Percentiles rank a stretch among this genome's conserved stretches.
phyloP scores from a whole-genome alignment of 1,140 invertebrate species.

The Calycopis cecrops region DNA sequence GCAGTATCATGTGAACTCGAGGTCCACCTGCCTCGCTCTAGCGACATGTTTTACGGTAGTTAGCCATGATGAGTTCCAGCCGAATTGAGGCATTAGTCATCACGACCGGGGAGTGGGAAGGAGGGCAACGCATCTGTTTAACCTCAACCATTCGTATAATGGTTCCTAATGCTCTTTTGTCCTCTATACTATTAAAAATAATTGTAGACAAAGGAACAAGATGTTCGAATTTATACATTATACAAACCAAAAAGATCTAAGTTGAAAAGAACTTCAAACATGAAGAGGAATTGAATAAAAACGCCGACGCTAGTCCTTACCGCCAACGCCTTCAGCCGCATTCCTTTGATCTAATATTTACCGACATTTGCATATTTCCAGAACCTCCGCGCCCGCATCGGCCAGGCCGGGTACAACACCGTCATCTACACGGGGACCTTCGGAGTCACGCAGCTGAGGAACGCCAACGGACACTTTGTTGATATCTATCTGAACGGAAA shows the following conservation, averaged over 20 bases:
- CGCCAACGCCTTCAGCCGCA: no score
- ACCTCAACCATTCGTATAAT: slow-evolving; percentile 86
- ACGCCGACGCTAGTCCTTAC: no score
- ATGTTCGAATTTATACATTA: no score
- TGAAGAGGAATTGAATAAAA: no score
- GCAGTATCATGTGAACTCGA: no score
- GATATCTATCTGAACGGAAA: slow-evolving; percentile 53
- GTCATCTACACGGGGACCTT: slow-evolving; percentile 64
- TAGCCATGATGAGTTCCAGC: slow-evolving; percentile 86
- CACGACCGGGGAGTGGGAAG: slow-evolving; percentile 83
- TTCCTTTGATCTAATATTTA: no score
- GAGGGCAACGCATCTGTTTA: no score
- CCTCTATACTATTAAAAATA: neutral
- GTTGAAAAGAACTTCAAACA: no score
- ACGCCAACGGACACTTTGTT: slow-evolving; percentile 36
- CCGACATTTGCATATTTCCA: slow-evolving; percentile 14
- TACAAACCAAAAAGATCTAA: no score
- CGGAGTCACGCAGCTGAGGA: slow-evolving; percentile 51
- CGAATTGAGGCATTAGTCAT: slow-evolving; percentile 81
- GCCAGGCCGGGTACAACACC: slow-evolving; percentile 46
- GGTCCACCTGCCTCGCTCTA: slow-evolving; percentile 78
- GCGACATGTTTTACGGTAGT: slow-evolving; percentile 81
- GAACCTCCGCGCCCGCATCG: slow-evolving; percentile 57
- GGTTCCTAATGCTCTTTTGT: slow-evolving; percentile 70
- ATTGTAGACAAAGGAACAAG: no score